Evolutionary conservation across 2,888 invertebrate species (phyloP), one percentile per base, ranked within the genome.

Genomic region (Chydorus sphaericus): DNA sequence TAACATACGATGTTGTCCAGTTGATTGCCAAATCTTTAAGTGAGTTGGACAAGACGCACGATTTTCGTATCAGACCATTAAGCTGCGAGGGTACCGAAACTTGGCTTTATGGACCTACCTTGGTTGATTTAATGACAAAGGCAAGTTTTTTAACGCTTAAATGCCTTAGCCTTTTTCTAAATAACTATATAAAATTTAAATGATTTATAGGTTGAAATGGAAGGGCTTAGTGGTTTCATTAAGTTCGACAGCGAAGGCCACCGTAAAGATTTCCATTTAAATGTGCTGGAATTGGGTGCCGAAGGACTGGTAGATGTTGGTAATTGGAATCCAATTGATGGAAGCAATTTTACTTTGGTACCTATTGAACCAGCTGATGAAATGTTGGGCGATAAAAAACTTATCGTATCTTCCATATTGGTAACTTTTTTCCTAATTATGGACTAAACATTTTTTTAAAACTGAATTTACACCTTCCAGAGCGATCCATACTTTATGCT

Each of bases 61-160:
- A 86, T 70, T 87, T 91, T 61, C 86, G 89, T 68, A 86, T 89
- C 62, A 83, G 86, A 66, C 85, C 89, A 1, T 76, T 91, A 57
- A 86, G 85, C 54, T 91, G 91, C 66, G 89, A 89, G 65, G 83
- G 84, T 0, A 82, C 85, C 61, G 85, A 88, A 69, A 88, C 89
- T 11, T 94, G 93, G 92, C 85, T 85, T 18, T 88, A 93, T 65
- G 94, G 96, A 60, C 88, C 87, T 70, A 90, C 89, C 65, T 78
- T 96, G 62, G 89, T 94, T 64, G 94, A 94, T 75, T 92, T 91
- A 67, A 91, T 96, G 89, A 92, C 90, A 77, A 86, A 90, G 67
- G 94, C 89, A 71, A 80, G 83, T n/a, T n/a, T n/a, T n/a, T n/a
- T n/a, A n/a, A n/a, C n/a, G n/a, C n/a, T n/a, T n/a, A n/a, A n/a